Base-by-base conservation (phyloP, 2,113 vertebrate genomes). In the Calidris pygmaea region DNA sequence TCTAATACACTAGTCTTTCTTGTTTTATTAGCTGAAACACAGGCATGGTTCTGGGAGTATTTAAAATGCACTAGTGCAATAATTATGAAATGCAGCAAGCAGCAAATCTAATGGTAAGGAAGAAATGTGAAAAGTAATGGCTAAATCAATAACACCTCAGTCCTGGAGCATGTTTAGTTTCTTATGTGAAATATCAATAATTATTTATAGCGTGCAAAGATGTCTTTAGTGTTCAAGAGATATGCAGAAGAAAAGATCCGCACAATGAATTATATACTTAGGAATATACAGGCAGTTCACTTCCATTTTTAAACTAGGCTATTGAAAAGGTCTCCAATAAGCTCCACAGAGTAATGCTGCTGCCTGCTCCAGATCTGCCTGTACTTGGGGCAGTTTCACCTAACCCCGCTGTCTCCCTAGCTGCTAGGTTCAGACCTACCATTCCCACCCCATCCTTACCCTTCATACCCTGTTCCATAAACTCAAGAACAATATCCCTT, bases 121-220 rank as follows among this genome's bases (percentile, higher is more conserved):
- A 97, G 90, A 96, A 98, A 97, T 87, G 87, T 80, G 82, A 84
- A 97, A 97, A 94, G 55, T 92, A 97, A 97, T 96, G 85, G 53
- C 81, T 97, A 97, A 98, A 98, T 98, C 97, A 95, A 98, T 98
- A 97, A 48, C 58, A 84, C 41, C 93, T 96, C 43, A n/a, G 80
- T 77, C 75, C 39, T 79, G 63, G 65, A 88, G 75, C 62, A 91
- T 59, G 50, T 96, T 96, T 90, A 73, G 56, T 85, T 63, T 91
- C 89, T 94, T 96, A 50, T 84, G 66, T 87, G 52, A 89, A 90
- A 87, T 94, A 96, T 68, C 94, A 97, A 95, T 95, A 91, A 75
- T 83, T 97, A 90, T 96, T 95, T 97, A 93, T 74, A 94, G 80
- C 10, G 5, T 73, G 67, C 26, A 68, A 96, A 95, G 85, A 60